A percentile compares a stretch with the other conserved stretches of the same genome.
Conservation (phyloP, 2,888 invertebrate species). For the Abrostola tripartita region DNA sequence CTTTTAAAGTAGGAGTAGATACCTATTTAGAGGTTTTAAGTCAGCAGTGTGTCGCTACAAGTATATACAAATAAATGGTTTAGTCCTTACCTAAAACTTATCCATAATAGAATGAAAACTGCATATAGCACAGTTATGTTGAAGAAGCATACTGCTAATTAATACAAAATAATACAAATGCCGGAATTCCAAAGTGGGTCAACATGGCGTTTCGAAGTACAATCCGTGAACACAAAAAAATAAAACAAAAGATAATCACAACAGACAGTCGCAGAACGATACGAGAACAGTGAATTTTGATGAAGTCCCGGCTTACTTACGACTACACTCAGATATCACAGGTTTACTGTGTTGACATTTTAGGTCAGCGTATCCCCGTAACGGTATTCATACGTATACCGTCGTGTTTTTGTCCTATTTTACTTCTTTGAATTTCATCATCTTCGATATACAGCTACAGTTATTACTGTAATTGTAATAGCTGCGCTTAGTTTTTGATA, state of each 20-base stretch:
- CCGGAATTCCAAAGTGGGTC: conserved; percentile 26
- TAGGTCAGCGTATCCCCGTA: conserved; percentile 31
- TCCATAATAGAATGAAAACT: no score
- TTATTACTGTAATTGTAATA: background rate
- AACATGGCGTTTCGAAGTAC: conserved; percentile 15
- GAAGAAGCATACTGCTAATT: conserved; percentile 11
- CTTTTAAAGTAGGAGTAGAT: no score
- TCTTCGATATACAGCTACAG: background rate
- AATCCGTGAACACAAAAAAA: conserved; percentile 30
- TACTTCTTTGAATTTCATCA: background rate
- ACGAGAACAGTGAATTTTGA: conserved; percentile 34
- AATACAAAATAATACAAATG: conserved; percentile 20
- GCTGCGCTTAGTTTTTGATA: background rate
- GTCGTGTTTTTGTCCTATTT: conserved; percentile 10
- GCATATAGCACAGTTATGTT: background rate
- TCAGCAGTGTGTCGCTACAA: no score
- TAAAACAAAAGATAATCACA: conserved; percentile 35
- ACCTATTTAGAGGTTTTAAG: no score
- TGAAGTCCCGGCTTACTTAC: conserved; percentile 33
- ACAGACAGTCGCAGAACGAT: conserved; percentile 21
- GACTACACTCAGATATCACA: conserved; percentile 26
- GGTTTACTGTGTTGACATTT: conserved; percentile 39
- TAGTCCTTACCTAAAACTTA: no score
- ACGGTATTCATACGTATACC: conserved; percentile 14
- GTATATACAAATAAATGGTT: no score